Conservation (phyloP, 2,888 invertebrate genomes). For the Acrobasis suavella region DNA sequence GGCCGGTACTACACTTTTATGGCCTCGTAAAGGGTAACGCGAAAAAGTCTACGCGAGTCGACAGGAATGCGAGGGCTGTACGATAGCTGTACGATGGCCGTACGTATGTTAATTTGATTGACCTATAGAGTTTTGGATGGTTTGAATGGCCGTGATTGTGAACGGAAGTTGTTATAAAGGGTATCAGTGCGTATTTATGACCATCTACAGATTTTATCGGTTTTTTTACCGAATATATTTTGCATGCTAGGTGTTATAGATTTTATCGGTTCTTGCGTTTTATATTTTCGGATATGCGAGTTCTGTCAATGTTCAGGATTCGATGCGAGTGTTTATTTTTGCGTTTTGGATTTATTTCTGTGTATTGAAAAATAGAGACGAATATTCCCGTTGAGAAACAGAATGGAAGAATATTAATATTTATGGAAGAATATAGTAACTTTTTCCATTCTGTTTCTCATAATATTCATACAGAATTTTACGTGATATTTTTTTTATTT, state of each 20-base stretch:
- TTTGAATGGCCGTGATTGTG: constrained; percentile 25
- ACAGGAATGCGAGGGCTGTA: constrained; percentile 31
- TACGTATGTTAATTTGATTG: constrained; percentile 66
- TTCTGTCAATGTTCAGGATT: not conserved
- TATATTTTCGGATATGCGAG: not conserved
- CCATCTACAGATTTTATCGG: constrained; percentile 6
- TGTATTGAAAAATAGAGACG: too few species aligned
- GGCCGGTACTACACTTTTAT: constrained; percentile 64
- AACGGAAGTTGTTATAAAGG: constrained; percentile 9
- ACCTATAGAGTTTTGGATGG: constrained; percentile 36
- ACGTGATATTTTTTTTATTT: too few species aligned
- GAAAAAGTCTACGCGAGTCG: constrained; percentile 49
- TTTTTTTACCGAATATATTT: not conserved
- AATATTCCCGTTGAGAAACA: too few species aligned
- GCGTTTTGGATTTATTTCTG: too few species aligned
- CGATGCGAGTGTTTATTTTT: too few species aligned
- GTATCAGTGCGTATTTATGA: constrained; percentile 5
- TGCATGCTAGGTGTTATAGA: not conserved
- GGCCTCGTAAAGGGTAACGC: constrained; percentile 60
- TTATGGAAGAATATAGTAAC: too few species aligned
- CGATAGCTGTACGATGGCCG: constrained; percentile 35
- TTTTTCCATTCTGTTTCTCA: too few species aligned
- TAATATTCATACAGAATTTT: too few species aligned
- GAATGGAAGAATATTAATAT: too few species aligned
- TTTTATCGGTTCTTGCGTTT: not conserved